These are phyloP conservation scores for Drosophila melanica DNA, from an alignment of 1,140 invertebrate species.

Conservation along the genomic window DNA sequence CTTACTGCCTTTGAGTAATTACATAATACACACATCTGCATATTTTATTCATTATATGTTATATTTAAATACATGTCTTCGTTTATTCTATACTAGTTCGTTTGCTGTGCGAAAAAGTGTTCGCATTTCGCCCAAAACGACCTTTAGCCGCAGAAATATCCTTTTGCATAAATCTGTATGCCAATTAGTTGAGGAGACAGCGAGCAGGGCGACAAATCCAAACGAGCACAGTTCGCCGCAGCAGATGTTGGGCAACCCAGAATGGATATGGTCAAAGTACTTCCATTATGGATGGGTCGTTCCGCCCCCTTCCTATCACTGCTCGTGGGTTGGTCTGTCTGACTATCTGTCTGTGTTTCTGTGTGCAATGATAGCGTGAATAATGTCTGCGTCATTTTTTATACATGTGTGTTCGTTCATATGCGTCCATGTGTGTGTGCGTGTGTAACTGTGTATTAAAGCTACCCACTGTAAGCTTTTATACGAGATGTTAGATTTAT, in stretches of 20 bases:
- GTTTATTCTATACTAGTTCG: conserved; percentile 35
- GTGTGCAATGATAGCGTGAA: conserved; percentile 78
- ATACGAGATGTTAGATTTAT: conserved; percentile 76
- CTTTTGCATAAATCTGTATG: conserved; percentile 33
- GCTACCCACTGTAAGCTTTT: conserved; percentile 73
- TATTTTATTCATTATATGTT: too few species aligned
- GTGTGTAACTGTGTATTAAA: conserved; percentile 62
- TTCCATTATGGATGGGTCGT: conserved; percentile 18
- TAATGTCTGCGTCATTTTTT: conserved; percentile 81
- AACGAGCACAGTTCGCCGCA: conserved; percentile 53
- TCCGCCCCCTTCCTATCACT: not conserved
- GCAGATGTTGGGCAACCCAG: conserved; percentile 38
- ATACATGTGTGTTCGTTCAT: conserved; percentile 31
- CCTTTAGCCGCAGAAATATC: conserved; percentile 30
- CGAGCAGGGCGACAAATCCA: conserved; percentile 36
- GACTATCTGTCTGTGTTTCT: conserved; percentile 24
- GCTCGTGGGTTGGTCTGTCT: not conserved
- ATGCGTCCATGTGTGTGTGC: conserved; percentile 28
- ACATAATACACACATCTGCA: not conserved
- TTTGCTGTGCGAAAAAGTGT: conserved; percentile 58
- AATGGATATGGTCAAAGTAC: conserved; percentile 48
- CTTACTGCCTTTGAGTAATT: conserved; percentile 31
- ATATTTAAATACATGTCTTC: conserved; percentile 2
- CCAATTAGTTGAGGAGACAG: conserved; percentile 28
- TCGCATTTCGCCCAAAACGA: conserved; percentile 66